phyloP scores from a whole-genome alignment of 2,888 invertebrate species.

The Alloplasta piceator region DNA sequence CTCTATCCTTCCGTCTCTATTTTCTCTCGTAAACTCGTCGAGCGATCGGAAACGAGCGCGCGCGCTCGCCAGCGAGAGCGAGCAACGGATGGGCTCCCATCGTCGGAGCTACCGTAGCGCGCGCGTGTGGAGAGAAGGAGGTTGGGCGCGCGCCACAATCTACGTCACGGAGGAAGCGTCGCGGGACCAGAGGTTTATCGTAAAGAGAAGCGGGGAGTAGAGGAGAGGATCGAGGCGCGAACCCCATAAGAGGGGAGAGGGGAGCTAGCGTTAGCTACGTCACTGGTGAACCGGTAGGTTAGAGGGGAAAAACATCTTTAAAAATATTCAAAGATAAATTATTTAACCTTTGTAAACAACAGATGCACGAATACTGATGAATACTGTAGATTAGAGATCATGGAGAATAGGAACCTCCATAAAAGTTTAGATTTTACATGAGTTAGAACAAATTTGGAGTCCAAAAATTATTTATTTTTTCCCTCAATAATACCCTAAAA shows the following conservation, averaged over 20 bases:
- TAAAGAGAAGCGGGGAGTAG: slow-evolving; percentile 6
- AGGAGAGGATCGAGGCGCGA: slow-evolving; percentile 28
- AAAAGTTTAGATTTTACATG: too few species aligned
- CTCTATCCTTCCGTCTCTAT: slow-evolving; percentile 50
- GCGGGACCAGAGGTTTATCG: slow-evolving; percentile 41
- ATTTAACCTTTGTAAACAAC: too few species aligned
- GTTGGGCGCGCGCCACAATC: slow-evolving; percentile 72
- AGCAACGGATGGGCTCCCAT: neutral
- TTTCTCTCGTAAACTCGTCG: slow-evolving; percentile 43
- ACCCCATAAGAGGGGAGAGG: slow-evolving; percentile 9
- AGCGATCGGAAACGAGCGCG: slow-evolving; percentile 56
- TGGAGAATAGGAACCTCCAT: too few species aligned
- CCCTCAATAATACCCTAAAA: too few species aligned
- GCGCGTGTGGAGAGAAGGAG: slow-evolving; percentile 66
- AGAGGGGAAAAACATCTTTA: slow-evolving; percentile 71
- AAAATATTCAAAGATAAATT: too few species aligned
- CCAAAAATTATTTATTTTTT: too few species aligned
- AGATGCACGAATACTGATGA: too few species aligned
- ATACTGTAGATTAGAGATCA: too few species aligned
- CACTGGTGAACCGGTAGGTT: slow-evolving; percentile 74
- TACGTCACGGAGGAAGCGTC: slow-evolving; percentile 77
- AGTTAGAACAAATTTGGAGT: too few species aligned
- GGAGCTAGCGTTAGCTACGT: slow-evolving; percentile 66
- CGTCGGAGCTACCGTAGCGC: slow-evolving; percentile 47
- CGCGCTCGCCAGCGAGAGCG: slow-evolving; percentile 64